Percentiles rank a stretch among this genome's conserved stretches.
These are phyloP conservation scores for Propithecus coquereli DNA, from an alignment of 2,113 vertebrate genomes.

Conservation along the genomic window DNA sequence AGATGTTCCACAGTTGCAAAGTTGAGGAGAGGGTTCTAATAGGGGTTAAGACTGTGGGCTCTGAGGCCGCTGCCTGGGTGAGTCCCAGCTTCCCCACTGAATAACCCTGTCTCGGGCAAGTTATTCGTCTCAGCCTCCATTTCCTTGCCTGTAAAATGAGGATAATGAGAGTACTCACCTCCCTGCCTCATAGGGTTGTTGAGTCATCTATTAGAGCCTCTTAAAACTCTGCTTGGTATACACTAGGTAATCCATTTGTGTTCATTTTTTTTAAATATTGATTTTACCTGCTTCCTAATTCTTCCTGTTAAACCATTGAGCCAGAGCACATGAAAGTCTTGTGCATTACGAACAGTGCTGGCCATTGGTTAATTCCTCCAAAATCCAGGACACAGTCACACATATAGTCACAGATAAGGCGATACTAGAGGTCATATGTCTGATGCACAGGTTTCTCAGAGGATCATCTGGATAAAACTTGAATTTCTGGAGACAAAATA, in stretches of 20 bases:
- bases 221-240: not conserved
- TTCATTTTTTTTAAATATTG: not conserved
- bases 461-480: not conserved
- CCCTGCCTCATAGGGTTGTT: not conserved
- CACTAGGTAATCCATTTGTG: not conserved
- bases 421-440: not conserved
- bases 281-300: not conserved
- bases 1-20: not conserved
- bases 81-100: not conserved
- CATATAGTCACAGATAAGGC: not conserved
- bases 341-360: not conserved
- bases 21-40: not conserved
- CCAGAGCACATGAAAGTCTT: not conserved
- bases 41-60: not conserved
- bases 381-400: not conserved
- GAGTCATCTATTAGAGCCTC: not conserved
- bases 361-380: not conserved
- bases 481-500: not conserved
- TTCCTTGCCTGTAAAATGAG: not conserved
- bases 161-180: not conserved
- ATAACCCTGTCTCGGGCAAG: not conserved
- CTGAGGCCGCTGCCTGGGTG: not conserved
- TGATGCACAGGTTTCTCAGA: not conserved
- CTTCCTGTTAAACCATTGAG: not conserved
- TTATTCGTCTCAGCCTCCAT: not conserved